Percentiles rank a stretch among this genome's conserved stretches.
These are phyloP conservation scores for Oegoconia quadripuncta DNA, from an alignment of 2,888 invertebrate genomes.

Conservation along the genomic window DNA sequence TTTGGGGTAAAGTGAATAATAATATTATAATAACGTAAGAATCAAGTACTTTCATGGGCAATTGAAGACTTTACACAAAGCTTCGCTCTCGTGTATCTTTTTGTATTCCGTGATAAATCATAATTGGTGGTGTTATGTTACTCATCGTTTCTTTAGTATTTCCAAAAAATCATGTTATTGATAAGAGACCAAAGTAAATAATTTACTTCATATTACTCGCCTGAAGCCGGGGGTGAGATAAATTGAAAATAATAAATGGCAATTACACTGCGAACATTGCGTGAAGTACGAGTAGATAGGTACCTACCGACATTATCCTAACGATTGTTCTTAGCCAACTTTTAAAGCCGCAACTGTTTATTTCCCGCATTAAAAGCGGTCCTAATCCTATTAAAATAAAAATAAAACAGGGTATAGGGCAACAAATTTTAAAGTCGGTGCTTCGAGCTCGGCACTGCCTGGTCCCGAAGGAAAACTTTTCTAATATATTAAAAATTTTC, in stretches of 20 bases:
- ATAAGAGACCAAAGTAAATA: too few relatives aligned
- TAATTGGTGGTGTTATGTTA: neutral
- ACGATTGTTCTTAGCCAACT: slow-evolving; percentile 46
- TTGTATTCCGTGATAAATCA: too few relatives aligned
- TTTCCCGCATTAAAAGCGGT: slow-evolving; percentile 39
- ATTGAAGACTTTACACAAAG: too few relatives aligned
- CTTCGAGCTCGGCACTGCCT: slow-evolving; percentile 31
- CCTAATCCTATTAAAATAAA: slow-evolving; percentile 51
- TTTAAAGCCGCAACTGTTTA: slow-evolving; percentile 44
- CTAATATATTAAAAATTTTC: slow-evolving; percentile 61
- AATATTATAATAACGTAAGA: too few relatives aligned
- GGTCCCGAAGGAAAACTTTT: slow-evolving; percentile 47
- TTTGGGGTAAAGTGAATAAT: too few relatives aligned
- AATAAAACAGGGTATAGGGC: slow-evolving; percentile 37
- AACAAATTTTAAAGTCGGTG: slow-evolving; percentile 56
- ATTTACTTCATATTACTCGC: too few relatives aligned
- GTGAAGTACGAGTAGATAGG: too few relatives aligned
- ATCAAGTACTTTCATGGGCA: too few relatives aligned
- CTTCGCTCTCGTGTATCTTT: too few relatives aligned
- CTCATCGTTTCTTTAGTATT: neutral
- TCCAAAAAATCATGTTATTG: too few relatives aligned
- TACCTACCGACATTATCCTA: slow-evolving; percentile 42
- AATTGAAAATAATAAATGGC: slow-evolving; percentile 3
- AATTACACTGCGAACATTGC: too few relatives aligned
- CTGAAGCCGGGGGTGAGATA: neutral